These are phyloP conservation scores for Poeciliopsis presidionis DNA, from an alignment of 2,797 vertebrate genomes.

Conservation along the genomic window DNA sequence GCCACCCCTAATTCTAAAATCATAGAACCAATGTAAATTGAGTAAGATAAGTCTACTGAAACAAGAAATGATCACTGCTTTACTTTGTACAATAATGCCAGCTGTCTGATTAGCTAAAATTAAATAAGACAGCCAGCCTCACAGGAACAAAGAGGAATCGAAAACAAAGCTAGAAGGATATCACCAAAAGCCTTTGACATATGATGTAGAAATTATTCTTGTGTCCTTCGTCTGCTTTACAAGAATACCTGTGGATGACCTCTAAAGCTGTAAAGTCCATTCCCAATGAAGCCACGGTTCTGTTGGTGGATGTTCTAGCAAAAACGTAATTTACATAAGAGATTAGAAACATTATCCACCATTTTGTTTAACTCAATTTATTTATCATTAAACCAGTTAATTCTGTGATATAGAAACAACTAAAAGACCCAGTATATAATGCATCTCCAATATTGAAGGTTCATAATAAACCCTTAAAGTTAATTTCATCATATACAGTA, in stretches of 20 bases:
- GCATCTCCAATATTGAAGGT: background rate
- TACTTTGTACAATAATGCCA: background rate
- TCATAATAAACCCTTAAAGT: background rate
- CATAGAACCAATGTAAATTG: background rate
- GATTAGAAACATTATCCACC: background rate
- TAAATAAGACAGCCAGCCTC: background rate
- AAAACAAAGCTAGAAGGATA: background rate
- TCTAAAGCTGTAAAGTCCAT: background rate
- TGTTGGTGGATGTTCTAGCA: background rate
- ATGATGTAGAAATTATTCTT: background rate
- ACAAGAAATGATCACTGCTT: background rate
- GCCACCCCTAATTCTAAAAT: background rate
- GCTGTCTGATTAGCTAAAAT: background rate
- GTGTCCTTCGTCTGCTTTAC: background rate
- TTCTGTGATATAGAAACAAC: background rate
- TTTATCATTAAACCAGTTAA: background rate
- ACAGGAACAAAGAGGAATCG: background rate
- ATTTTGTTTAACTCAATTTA: background rate
- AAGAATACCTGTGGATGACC: background rate
- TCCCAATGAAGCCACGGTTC: background rate
- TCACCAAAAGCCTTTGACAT: background rate
- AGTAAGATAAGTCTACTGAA: conserved; percentile 2
- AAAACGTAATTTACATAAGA: background rate
- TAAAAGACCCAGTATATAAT: background rate
- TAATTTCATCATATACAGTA: background rate